Evolutionary conservation across 1,140 invertebrate genomes (phyloP), one percentile per base, ranked within the genome.

Genomic region (Trachelipus rathkii): DNA sequence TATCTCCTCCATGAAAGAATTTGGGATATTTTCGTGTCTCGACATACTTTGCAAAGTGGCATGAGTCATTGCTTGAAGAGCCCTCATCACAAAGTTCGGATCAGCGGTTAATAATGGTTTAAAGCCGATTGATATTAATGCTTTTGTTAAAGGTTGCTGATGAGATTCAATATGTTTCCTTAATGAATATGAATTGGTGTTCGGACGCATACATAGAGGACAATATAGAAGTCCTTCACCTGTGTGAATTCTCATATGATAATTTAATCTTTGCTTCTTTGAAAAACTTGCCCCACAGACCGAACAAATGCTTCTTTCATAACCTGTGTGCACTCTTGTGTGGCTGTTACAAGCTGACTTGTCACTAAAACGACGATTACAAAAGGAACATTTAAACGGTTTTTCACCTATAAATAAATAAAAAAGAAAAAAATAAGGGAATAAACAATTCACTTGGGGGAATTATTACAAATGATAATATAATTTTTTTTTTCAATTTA

Each of bases 321-420:
- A 85, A 45, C 84, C 85, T 4, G 85, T 86, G 81, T 89, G 88
- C 0, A 88, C 87, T 72, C 87, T 86, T 60, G 86, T 82, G 78
- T 89, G 88, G 10, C 87, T 85, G 21, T 85, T 88, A 77, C 87
- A 88, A 6, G 87, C 87, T 60, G 87, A 87, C 82, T 88, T 88
- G 76, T 88, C 87, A 11, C 86, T 85, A 82, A 89, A 89, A 23
- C 86, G 85, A 23, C 87, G 84, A 9, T 84, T 83, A 79, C 88
- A 88, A 77, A 87, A 85, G 21, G 84, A 82, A 79, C 88, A 89
- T 24, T 86, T 82, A 82, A 88, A 88, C n/a, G 88, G 88, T 75
- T 81, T 82, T 44, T 81, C 81, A 43, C 82, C 82, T 78, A 72
- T 33, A 81, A 76, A 1, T 10, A 66, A 44, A 74, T 15, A 46